Conservation (phyloP, 2,113 vertebrate species). For the Dasypus novemcinctus region DNA sequence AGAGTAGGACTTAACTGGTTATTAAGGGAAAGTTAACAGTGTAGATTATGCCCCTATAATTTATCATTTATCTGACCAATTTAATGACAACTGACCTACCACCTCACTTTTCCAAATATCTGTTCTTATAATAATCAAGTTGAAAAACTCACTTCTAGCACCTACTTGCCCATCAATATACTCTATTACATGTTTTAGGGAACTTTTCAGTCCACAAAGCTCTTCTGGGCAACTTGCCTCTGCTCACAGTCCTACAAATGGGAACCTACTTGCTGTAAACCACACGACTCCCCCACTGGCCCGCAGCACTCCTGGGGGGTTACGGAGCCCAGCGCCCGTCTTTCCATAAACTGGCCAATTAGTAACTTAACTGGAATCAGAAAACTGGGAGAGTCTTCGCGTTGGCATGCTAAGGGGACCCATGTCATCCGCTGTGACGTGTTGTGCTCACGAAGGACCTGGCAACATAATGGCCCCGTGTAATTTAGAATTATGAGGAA, state of each 20-base stretch:
- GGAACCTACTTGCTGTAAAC: background rate
- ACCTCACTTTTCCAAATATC: background rate
- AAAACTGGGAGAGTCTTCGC: background rate
- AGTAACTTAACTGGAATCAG: conserved; percentile 27
- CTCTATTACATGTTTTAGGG: background rate
- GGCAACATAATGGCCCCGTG: background rate
- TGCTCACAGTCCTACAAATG: background rate
- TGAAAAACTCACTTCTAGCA: background rate
- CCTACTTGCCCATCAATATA: background rate
- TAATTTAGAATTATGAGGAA: background rate
- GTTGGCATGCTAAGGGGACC: background rate
- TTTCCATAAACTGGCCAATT: conserved; percentile 17
- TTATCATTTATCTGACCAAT: background rate
- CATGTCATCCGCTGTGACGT: background rate
- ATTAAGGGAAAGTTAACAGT: background rate
- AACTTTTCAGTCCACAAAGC: background rate
- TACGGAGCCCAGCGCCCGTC: background rate
- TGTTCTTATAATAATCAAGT: background rate
- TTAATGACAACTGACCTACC: background rate
- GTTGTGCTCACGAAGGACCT: background rate
- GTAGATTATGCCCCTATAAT: background rate
- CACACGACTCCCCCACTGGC: background rate
- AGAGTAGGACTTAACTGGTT: background rate
- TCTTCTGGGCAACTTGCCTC: background rate
- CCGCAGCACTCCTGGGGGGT: background rate